Conservation (phyloP, 2,113 vertebrate species). For the Scophthalmus maximus region DNA sequence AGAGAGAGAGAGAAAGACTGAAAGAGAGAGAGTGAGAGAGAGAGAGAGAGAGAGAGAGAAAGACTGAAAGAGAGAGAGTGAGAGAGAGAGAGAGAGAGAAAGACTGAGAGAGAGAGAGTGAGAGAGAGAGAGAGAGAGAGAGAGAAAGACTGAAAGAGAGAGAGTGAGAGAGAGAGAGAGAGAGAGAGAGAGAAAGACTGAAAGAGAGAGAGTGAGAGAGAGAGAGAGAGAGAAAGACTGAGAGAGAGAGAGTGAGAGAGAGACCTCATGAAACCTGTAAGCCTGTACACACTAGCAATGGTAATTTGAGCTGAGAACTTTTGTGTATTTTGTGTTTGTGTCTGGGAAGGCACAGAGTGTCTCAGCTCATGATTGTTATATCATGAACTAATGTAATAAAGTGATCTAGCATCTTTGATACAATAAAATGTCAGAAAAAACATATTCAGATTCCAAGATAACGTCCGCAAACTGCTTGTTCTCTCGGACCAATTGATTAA, state of each 20-base stretch:
- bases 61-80: too few relatives aligned
- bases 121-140: conserved; percentile 50
- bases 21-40: too few relatives aligned
- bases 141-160: too few relatives aligned
- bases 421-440: too few relatives aligned
- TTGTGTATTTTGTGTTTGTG: too few relatives aligned
- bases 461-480: too few relatives aligned
- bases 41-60: too few relatives aligned
- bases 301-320: conserved; percentile 24
- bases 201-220: conserved; percentile 58
- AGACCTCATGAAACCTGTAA: too few relatives aligned
- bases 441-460: too few relatives aligned
- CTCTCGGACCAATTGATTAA: too few relatives aligned
- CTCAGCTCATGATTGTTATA: neutral
- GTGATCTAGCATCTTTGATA: neutral
- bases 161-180: conserved; percentile 56
- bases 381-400: neutral
- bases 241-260: conserved; percentile 28
- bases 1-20: conserved; percentile 40
- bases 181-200: too few relatives aligned
- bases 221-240: conserved; percentile 55
- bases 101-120: conserved; percentile 60
- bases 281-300: neutral
- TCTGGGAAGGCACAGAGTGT: too few relatives aligned
- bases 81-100: conserved; percentile 51